Conservation (phyloP, 2,113 vertebrate genomes). For the Scatophagus argus region DNA sequence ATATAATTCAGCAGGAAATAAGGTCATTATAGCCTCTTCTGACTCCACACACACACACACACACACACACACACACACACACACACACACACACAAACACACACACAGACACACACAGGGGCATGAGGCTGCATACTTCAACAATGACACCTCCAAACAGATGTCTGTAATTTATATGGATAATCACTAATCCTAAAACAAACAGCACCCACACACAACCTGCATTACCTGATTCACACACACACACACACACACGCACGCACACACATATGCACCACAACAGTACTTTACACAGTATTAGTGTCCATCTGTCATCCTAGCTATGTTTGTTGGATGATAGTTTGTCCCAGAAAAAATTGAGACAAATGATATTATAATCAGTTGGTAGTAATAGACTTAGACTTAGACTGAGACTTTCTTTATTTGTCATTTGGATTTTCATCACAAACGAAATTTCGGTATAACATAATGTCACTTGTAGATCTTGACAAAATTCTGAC, state of each 20-base stretch:
- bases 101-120: conserved; percentile 35
- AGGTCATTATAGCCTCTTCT: conserved; percentile 59
- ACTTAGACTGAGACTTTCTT: too few species aligned
- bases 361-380: too few species aligned
- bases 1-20: conserved; percentile 72
- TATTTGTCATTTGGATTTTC: too few species aligned
- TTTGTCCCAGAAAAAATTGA: too few species aligned
- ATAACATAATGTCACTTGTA: too few species aligned
- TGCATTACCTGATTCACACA: neutral
- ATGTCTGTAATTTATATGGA: conserved; percentile 63
- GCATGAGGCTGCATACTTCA: conserved; percentile 68
- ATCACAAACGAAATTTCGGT: too few species aligned
- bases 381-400: too few species aligned
- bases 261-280: neutral
- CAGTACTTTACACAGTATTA: neutral
- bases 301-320: too few species aligned
- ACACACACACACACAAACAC: conserved; percentile 28
- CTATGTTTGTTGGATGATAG: too few species aligned
- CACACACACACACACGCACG: neutral
- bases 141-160: conserved; percentile 60
- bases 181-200: conserved; percentile 58
- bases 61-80: conserved; percentile 19
- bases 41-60: neutral
- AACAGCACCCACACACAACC: conserved; percentile 40
- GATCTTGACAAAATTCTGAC: too few species aligned